Evolutionary conservation across 2,888 invertebrate genomes (phyloP), one percentile per base, ranked within the genome.

Genomic region (Plagiodera versicolora): DNA sequence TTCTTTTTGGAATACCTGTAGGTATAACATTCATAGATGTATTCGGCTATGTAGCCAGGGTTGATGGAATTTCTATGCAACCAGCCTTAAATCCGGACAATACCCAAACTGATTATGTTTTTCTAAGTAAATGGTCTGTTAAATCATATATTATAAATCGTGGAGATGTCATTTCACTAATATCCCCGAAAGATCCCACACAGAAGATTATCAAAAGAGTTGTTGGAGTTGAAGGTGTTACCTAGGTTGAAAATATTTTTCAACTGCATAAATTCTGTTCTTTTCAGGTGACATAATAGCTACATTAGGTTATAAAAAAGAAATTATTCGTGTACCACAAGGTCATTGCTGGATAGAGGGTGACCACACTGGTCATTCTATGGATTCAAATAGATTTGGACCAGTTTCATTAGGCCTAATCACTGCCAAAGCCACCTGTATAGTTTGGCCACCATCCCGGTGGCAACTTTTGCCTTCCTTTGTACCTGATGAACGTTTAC

Each of bases 341-440:
- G 96, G 98, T 0, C 93, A 97, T 75, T 95, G 94, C 78, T 98
- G 98, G 98, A 90, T 98, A 35, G 98, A 98, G 83, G 98, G 98
- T 46, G 98, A 98, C 79, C 92, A 97, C 74, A 90, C 89, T 1
- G 90, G 84, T 55, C 90, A 91, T 73, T 95, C 97, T 64, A 83
- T 94, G 72, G 98, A 98, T 78, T 96, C 96, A 67, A 98, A 97
- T 76, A 87, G 89, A 63, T 98, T 97, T 82, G 98, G 98, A 11
- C 96, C 98, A 0, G 89, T 98, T 30, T 91, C 95, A 0, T 72
- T 94, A 63, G 95, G 95, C 51, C 82, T 97, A 65, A 85, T 98
- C 59, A 91, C 91, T 67, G 95, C 94, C 1, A 92, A 91, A 80
- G 98, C 96, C 2, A 86, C 91, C 0, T 90, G 86, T 64, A 94